Base-by-base conservation (phyloP, 2,797 vertebrate genomes). In the Prunella strophiata region DNA sequence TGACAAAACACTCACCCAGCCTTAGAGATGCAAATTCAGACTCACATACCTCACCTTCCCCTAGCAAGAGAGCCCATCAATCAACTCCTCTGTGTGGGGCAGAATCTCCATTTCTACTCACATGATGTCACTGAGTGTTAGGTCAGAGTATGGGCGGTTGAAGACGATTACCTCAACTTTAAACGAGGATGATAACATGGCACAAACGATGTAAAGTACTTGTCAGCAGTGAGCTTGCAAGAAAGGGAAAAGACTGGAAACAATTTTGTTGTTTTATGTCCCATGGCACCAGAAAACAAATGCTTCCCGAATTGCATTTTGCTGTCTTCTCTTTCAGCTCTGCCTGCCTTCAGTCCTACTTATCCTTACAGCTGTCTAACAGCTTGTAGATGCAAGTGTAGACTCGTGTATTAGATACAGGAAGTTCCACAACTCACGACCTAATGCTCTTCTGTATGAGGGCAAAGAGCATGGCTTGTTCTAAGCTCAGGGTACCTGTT, bases 201-300 rank as follows among this genome's bases (percentile, higher is more conserved):
- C 32, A 75, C 51, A 62, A 48, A 50, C 8, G 15, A 54, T 2
- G 7, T 47, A 76, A 76, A 71, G 50, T 47, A 50, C 26, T 30
- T 30, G 7, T 66, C 51, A 85, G 29, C 45, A 48, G 22, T 7
- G 23, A 91, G 43, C 45, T 1, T 36, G 19, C 30, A 81, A 79
- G 80, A 81, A 89, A 89, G n/a, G 38, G 30, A 83, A 25, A 77
- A 84, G 47, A 29, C 9, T 67, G 55, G 16, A 29, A 95, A 73
- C 7, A 40, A 40, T 57, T 74, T 25, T 29, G 61, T 40, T 74
- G 8, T 11, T 47, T 0, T 13, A 42, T 16, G 36, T 51, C 18
- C 54, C 40, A 13, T 3, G 9, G 52, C 30, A 82, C 23, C 51
- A 90, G 52, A 45, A 82, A 74, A 62, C 13, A 38, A 22, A 11